A percentile compares a stretch with the other conserved stretches of the same genome.
Conservation (phyloP, 2,888 invertebrate genomes). For the Periphyllus acericola region DNA sequence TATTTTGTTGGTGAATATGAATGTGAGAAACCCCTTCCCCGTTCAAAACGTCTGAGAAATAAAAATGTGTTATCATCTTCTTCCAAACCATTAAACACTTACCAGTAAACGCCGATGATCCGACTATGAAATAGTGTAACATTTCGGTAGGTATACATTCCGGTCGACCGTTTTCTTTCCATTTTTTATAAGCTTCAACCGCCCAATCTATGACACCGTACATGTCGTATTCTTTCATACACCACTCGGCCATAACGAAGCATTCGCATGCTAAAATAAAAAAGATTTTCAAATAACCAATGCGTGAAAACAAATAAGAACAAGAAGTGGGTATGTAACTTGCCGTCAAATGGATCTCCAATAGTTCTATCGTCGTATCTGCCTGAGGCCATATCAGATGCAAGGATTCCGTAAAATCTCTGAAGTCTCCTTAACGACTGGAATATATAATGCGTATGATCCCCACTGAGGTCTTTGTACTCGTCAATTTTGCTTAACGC, state of each 20-base stretch:
- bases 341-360: conserved; percentile 16
- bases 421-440: conserved; percentile 14
- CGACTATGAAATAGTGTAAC: background rate
- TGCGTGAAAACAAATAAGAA: too few species aligned
- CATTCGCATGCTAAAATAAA: conserved; percentile 28
- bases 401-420: background rate
- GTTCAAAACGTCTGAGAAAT: too few species aligned
- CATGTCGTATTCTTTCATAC: background rate
- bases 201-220: conserved; percentile 1
- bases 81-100: too few species aligned
- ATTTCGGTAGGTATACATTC: background rate
- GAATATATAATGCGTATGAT: background rate
- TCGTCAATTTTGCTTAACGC: background rate
- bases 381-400: background rate
- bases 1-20: too few species aligned
- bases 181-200: conserved; percentile 23
- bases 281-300: too few species aligned
- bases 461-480: background rate
- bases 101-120: background rate
- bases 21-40: too few species aligned
- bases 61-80: too few species aligned
- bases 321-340: too few species aligned
- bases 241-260: background rate
- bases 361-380: background rate
- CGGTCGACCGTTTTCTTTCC: background rate